Evolutionary conservation across 23 tunicate genomes (phyloP), one percentile per base, ranked within the genome.

Genomic region (Halocynthia aurantium): DNA sequence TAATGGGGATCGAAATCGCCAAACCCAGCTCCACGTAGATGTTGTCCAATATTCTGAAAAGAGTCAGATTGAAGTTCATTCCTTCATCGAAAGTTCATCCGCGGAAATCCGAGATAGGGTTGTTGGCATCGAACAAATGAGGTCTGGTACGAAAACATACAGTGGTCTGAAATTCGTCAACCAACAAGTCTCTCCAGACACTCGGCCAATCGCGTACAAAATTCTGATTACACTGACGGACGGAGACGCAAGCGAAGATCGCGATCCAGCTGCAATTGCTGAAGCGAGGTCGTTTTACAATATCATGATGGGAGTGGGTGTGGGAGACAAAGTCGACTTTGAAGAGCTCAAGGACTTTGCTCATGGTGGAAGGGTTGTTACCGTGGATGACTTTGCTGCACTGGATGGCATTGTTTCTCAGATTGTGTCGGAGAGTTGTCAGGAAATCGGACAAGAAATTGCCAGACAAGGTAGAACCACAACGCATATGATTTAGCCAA

Each of bases 221-320:
- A 86, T 92, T 51, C 88, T 92, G 52, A 82, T 92, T 74, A 92
- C 98, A 8, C 78, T 92, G 88, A 92, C 91, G 10, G 98, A 92
- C 55, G 98, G 98, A 7, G 91, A 82, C 63, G 87, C 98, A 0
- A 82, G 85, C 53, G 98, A 92, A n/a, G 85, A 86, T 70, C 67
- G 86, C 9, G 80, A 92, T 71, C 65, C 21, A n/a, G 81, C 22
- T 5, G 98, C 92, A 5, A 82, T 92, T 44, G 69, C 82, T 6
- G 64, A 73, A n/a, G 98, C 98, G 10, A 73, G 77, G 20, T 67
- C 57, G 51, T 66, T 79, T 40, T 92, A 63, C 85, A 55, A 92
- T 80, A 60, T 73, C 62, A 92, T 86, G 98, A 53, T 86, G 62
- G 91, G 92, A 6, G 92, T 79, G 52, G 98, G 98, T 63, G 90